phyloP scores from a whole-genome alignment of 1,140 invertebrate genomes.

The Drosophila setifemur region DNA sequence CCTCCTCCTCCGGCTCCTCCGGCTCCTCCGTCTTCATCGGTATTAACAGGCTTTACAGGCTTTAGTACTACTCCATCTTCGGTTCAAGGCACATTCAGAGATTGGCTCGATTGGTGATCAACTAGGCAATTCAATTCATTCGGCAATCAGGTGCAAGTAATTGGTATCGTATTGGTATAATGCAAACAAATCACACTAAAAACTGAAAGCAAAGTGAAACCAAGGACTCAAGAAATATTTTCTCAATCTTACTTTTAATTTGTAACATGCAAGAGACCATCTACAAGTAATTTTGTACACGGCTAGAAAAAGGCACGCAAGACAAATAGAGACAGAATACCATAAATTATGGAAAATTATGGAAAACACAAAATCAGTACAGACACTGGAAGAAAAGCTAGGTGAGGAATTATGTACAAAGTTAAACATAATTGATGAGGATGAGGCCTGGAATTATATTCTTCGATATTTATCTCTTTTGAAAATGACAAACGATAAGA shows the following conservation, averaged over 20 bases:
- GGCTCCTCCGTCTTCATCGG: constrained; percentile 1
- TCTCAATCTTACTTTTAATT: constrained; percentile 31
- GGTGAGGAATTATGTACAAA: constrained; percentile 32
- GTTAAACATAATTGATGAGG: neutral
- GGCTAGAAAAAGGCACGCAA: constrained; percentile 72
- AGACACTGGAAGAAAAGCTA: constrained; percentile 29
- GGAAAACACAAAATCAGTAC: neutral
- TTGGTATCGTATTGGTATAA: constrained; percentile 56
- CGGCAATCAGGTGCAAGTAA: constrained; percentile 70
- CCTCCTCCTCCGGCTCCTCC: too few species aligned
- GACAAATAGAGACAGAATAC: constrained; percentile 55
- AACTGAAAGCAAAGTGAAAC: neutral
- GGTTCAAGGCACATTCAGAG: constrained; percentile 33
- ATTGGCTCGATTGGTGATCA: constrained; percentile 49
- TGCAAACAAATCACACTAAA: constrained; percentile 47
- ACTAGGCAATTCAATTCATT: constrained; percentile 70
- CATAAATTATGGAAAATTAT: neutral
- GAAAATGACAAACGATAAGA: too few species aligned
- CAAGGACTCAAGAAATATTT: neutral
- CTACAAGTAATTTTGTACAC: constrained; percentile 61
- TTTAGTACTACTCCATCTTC: constrained; percentile 15
- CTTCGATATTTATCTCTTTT: neutral
- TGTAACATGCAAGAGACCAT: constrained; percentile 70
- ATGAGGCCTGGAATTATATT: neutral
- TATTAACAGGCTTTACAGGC: constrained; percentile 5